These are phyloP conservation scores for Bhutanitis thaidina DNA, from an alignment of 2,888 invertebrate species.

Conservation along the genomic window DNA sequence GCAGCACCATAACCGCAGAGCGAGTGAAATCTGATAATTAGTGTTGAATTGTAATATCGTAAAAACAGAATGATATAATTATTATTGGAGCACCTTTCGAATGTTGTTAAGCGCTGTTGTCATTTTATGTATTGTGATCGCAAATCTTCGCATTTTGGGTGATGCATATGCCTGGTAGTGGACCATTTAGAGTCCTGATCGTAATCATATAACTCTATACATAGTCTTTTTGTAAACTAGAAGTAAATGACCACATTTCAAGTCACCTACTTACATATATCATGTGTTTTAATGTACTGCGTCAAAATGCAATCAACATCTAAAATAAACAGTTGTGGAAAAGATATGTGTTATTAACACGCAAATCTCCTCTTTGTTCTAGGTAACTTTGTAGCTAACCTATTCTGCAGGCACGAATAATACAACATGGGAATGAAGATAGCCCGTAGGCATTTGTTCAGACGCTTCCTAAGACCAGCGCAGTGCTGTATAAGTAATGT, in stretches of 20 bases:
- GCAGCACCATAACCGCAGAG: slow-evolving; percentile 14
- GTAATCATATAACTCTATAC: no score
- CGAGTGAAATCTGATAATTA: slow-evolving; percentile 23
- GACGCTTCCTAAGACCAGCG: slow-evolving; percentile 40
- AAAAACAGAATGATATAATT: slow-evolving; percentile 15
- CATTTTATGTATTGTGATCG: not conserved
- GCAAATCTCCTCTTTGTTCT: slow-evolving; percentile 7
- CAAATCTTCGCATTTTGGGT: no score
- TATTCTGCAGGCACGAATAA: slow-evolving; percentile 26
- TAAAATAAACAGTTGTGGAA: not conserved
- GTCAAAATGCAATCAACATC: no score
- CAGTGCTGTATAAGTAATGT: slow-evolving; percentile 46
- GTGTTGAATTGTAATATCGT: slow-evolving; percentile 20
- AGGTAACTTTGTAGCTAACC: not conserved
- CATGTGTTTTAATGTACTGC: no score
- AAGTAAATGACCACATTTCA: no score
- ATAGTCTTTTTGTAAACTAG: no score
- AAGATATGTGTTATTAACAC: slow-evolving; percentile 2
- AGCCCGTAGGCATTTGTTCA: slow-evolving; percentile 46
- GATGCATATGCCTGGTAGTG: no score
- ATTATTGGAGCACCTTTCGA: slow-evolving; percentile 14
- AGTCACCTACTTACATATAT: no score
- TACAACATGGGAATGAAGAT: slow-evolving; percentile 44
- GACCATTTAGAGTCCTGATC: no score
- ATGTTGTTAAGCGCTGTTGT: slow-evolving; percentile 7